Evolutionary conservation across 2,113 vertebrate genomes (phyloP).

Genomic region (Sakesphorus luctuosus): DNA sequence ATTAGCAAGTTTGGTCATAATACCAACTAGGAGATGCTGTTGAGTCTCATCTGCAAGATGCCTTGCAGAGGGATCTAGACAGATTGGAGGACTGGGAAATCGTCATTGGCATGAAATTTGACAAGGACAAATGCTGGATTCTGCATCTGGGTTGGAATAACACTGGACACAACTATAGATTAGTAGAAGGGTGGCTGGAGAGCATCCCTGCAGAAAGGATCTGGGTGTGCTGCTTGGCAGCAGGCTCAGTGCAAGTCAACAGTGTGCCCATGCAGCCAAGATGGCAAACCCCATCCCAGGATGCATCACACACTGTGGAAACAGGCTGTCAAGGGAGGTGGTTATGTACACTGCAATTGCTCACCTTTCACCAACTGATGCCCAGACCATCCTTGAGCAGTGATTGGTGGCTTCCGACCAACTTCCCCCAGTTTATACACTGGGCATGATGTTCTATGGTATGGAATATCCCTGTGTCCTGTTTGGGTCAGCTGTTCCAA

Average conservation of each 20-base stretch:
- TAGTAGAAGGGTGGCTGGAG: background rate
- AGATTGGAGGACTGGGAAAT: background rate
- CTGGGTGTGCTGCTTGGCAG: background rate
- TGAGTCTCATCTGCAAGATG: background rate
- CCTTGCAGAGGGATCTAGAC: background rate
- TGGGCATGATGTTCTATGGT: fast-evolving
- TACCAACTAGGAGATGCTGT: background rate
- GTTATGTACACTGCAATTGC: background rate
- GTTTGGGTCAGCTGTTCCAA: background rate
- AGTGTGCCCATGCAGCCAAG: background rate
- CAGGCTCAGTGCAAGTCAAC: background rate
- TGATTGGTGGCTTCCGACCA: background rate
- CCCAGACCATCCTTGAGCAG: background rate
- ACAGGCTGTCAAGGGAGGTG: background rate
- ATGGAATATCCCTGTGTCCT: background rate
- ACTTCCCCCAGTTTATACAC: background rate
- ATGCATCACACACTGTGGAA: background rate
- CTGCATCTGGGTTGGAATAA: background rate
- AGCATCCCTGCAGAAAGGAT: background rate
- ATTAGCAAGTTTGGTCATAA: background rate
- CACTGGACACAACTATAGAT: background rate
- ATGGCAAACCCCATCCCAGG: background rate
- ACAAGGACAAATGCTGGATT: background rate
- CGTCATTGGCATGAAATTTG: background rate
- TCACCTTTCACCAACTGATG: background rate